Percentiles rank a stretch among this genome's conserved stretches.
Conservation (phyloP, 2,888 invertebrate genomes). For the Cacoxenus indagator region DNA sequence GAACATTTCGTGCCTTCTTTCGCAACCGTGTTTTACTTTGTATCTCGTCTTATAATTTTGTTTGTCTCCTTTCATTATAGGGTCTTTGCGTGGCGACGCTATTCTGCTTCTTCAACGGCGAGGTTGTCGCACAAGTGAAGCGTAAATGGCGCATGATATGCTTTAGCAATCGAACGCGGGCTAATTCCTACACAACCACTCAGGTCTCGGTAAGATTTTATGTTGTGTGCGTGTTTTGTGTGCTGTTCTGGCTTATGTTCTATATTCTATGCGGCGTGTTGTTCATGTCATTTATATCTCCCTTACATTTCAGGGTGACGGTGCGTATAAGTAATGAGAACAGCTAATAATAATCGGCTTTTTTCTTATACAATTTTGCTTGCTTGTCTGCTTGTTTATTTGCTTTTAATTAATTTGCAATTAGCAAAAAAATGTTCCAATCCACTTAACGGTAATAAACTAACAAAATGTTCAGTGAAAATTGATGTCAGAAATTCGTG, state of each 20-base stretch:
- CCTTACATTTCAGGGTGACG: slow-evolving; percentile 36
- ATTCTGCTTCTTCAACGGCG: slow-evolving; percentile 95
- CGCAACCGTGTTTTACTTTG: too few species aligned
- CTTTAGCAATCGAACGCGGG: slow-evolving; percentile 78
- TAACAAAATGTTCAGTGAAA: too few species aligned
- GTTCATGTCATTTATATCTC: not conserved
- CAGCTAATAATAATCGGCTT: slow-evolving; percentile 21
- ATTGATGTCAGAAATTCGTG: too few species aligned
- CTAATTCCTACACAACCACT: slow-evolving; percentile 88
- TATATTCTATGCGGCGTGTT: not conserved
- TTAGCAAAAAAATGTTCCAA: not conserved
- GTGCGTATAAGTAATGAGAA: slow-evolving; percentile 49
- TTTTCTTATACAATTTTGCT: slow-evolving; percentile 17
- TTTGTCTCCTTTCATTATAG: slow-evolving; percentile 71
- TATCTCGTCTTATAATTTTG: too few species aligned
- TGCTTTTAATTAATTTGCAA: slow-evolving; percentile 17
- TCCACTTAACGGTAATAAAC: not conserved
- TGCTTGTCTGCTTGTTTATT: slow-evolving; percentile 27
- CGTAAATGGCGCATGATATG: slow-evolving; percentile 83
- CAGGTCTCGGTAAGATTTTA: slow-evolving; percentile 85
- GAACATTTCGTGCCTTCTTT: not conserved
- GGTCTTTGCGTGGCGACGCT: slow-evolving; percentile 92
- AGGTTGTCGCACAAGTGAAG: slow-evolving; percentile 90
- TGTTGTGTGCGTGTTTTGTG: not conserved
- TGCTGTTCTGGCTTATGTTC: not conserved